Evolutionary conservation across 2,888 invertebrate species (phyloP).

Genomic region (Leucoptera coffeella): DNA sequence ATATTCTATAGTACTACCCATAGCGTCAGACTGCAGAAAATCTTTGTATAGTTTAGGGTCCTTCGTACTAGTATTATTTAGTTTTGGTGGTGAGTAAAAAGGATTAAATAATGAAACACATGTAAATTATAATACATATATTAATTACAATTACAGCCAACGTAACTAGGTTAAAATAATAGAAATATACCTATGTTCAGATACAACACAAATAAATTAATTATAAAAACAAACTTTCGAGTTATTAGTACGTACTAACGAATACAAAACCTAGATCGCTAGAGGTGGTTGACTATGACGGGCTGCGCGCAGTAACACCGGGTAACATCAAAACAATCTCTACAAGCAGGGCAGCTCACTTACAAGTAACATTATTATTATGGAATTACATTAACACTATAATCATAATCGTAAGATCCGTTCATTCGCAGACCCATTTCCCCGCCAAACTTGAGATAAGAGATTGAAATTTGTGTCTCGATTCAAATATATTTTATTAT

Average conservation of each 20-base stretch:
- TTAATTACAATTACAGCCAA: constrained; percentile 54
- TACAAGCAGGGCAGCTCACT: constrained; percentile 48
- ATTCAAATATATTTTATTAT: too few relatives aligned
- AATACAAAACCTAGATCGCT: constrained; percentile 30
- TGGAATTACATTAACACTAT: constrained; percentile 23
- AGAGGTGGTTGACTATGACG: constrained; percentile 46
- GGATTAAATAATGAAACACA: too few relatives aligned
- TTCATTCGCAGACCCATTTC: too few relatives aligned
- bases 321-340: constrained; percentile 40
- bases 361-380: constrained; percentile 34
- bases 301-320: constrained; percentile 33
- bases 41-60: too few relatives aligned
- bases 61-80: too few relatives aligned
- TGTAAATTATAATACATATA: constrained; percentile 57
- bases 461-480: too few relatives aligned
- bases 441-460: too few relatives aligned
- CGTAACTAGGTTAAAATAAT: constrained; percentile 53
- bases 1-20: too few relatives aligned
- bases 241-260: constrained; percentile 32
- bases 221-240: constrained; percentile 47
- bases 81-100: too few relatives aligned
- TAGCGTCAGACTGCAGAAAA: too few relatives aligned
- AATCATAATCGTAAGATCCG: too few relatives aligned
- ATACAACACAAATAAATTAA: constrained; percentile 38
- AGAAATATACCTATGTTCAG: constrained; percentile 52